Base-by-base conservation (phyloP, 2,797 vertebrate genomes). In the Enteromius paludinosus region DNA sequence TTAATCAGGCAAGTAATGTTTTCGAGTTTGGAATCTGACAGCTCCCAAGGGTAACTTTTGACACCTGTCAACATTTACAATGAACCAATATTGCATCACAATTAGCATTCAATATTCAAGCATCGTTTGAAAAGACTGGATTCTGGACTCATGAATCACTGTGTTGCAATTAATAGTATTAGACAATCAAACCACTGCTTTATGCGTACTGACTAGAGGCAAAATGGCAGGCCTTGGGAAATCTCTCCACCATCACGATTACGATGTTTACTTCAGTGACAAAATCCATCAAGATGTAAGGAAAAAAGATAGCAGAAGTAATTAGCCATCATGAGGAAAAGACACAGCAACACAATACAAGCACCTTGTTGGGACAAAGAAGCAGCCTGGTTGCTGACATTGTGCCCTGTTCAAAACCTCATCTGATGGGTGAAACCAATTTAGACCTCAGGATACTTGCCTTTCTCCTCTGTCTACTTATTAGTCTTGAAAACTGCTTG, bases 41-140 rank as follows among this genome's bases (percentile, higher is more conserved):
- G n/a, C 65, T 18, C 72, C 73, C 79, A 72, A 72, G 66, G 65
- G 66, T 35, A 71, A 81, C 25, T 64, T 76, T 35, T 85, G 73
- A 81, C 17, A 68, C 74, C 66, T 78, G 79, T 78, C 84, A 85
- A 45, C 72, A 52, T 76, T 62, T 62, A 76, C 73, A 72, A 23
- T 52, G 30, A 75, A 43, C 43, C 66, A 71, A 65, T 61, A 70
- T 20, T 66, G 28, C 64, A 33, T 84, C 78, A 66, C 70, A 79
- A 20, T 78, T 54, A 65, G 38, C 14, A 23, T 78, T 72, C 25
- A 70, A 33, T 23, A 65, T 84, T 71, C 64, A 41, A 28, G 72
- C 23, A 14, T 20, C 8, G 8, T 83, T 70, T 76, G 17, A 10
- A 4, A 33, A 25, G 33, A 77, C 59, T 70, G 45, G 17, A 83